Base-by-base conservation (phyloP, 2,888 invertebrate species). In the Apoda limacodes region DNA sequence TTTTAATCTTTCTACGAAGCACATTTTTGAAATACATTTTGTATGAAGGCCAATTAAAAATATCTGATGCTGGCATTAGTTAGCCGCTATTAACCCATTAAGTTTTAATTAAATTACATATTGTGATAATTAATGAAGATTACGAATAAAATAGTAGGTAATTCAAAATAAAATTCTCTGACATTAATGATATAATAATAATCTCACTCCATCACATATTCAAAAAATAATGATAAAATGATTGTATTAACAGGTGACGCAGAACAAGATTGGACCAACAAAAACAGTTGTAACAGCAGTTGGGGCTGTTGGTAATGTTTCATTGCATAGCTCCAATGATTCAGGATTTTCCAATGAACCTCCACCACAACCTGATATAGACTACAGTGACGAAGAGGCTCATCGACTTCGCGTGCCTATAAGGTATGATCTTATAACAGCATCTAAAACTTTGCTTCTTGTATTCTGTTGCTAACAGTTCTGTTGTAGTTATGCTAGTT, bases 281-380 rank as follows among this genome's bases (percentile, higher is more conserved):
- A 80, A 80, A 50, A 80, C 76, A 30, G 75, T 62, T 3, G 78
- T 76, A 4, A 56, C 72, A 24, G 78, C 75, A 15, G 78, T 76
- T 3, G 76, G 76, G 28, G 80, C 78, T 13, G 87, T 87, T 25
- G 88, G 88, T 35, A 89, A 88, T 58, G 86, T 88, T 2, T 93
- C 92, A 22, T 84, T 94, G 46, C 93, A 94, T 66, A 93, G 93
- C 69, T 93, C 93, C 61, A 94, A 94, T 67, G 94, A 94, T 69
- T 93, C 93, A 48, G 94, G 94, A 9, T 94, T 94, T 67, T 92
- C 93, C 54, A 93, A 94, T 60, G 94, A 94, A 60, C 88, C 90
- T 6, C 93, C 93, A 3, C 89, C 88, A 13, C 92, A 92, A 55
- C 94, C 94, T 12, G 93, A 94, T 68, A 87, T 93, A 36, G 93